These are phyloP conservation scores for Poecile montanus DNA, from an alignment of 2,797 vertebrate species.

Conservation along the genomic window DNA sequence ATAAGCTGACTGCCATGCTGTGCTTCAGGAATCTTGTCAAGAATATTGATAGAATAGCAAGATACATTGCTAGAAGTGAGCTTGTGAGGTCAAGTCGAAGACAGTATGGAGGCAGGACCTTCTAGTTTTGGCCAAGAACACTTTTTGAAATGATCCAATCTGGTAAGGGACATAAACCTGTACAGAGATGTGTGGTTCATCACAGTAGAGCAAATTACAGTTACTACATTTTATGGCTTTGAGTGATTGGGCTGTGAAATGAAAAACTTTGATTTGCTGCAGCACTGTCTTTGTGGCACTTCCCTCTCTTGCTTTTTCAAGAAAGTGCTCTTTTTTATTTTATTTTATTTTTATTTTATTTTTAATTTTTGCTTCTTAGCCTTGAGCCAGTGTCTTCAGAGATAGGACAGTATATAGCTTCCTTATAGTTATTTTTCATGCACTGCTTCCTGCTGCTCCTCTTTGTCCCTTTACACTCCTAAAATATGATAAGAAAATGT, in stretches of 20 bases:
- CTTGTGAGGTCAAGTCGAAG: rapidly evolving
- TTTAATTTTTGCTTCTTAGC: background rate
- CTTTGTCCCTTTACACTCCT: background rate
- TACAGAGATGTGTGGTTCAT: background rate
- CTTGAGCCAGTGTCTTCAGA: background rate
- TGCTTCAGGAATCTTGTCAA: background rate
- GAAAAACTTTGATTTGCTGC: background rate
- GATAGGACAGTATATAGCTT: background rate
- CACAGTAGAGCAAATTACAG: background rate
- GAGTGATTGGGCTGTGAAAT: background rate
- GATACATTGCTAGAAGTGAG: background rate
- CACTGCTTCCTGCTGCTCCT: background rate
- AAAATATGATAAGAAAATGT: background rate
- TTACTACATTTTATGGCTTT: background rate
- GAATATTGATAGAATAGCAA: background rate
- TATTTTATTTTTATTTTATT: too few species aligned
- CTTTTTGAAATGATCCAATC: background rate
- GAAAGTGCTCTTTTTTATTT: background rate
- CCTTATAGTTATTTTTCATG: background rate
- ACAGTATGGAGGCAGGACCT: background rate
- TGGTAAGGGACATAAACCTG: background rate
- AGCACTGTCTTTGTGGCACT: background rate
- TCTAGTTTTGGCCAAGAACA: background rate
- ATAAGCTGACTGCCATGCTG: background rate
- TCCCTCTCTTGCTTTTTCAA: background rate